phyloP scores from a whole-genome alignment of 2,797 vertebrate species.

The Mallotus villosus region DNA sequence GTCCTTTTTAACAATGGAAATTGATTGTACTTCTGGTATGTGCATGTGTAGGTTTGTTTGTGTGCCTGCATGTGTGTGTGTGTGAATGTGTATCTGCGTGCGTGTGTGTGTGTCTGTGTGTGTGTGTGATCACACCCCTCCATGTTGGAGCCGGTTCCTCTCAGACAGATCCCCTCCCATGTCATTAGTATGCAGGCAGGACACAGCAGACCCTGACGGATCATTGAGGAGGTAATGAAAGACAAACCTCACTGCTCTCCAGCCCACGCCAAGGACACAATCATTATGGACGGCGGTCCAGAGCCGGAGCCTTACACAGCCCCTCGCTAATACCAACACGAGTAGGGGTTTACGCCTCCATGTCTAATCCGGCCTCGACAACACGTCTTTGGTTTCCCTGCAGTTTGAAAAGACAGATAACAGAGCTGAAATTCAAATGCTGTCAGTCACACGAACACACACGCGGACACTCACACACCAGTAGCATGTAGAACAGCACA shows the following conservation, averaged over 20 bases:
- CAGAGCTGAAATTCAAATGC: too few relatives aligned
- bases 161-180: conserved; percentile 13
- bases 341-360: conserved; percentile 19
- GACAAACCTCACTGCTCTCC: conserved; percentile 14
- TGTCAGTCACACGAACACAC: background rate
- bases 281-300: conserved; percentile 19
- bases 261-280: conserved; percentile 35
- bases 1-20: background rate
- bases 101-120: background rate
- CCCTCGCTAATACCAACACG: conserved; percentile 20
- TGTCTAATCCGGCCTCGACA: conserved; percentile 21
- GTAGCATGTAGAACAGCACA: background rate
- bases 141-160: conserved; percentile 5
- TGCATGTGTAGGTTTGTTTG: background rate
- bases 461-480: background rate
- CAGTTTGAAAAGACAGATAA: background rate
- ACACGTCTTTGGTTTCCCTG: conserved; percentile 14
- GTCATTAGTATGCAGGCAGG: conserved; percentile 36
- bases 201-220: conserved; percentile 33
- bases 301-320: conserved; percentile 8
- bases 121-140: conserved; percentile 16
- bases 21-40: background rate
- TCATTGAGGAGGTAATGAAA: conserved; percentile 44
- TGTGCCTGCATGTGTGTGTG: background rate
- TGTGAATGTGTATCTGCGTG: background rate